Evolutionary conservation across 1,140 invertebrate species (phyloP).

Genomic region (Pantala flavescens): DNA sequence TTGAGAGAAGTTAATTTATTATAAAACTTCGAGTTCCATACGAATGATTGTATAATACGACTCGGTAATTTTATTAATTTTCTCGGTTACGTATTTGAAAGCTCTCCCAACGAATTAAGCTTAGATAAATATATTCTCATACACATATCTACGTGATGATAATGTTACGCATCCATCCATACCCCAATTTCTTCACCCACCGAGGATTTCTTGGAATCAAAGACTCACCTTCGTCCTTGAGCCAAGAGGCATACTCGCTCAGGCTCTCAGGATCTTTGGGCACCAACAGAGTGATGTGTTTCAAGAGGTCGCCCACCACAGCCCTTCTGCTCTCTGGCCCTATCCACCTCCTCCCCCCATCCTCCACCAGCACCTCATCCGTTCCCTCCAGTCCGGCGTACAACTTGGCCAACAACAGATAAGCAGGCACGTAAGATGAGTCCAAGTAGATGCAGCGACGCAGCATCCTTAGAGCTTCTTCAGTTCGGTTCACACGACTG

Average conservation of each 20-base stretch:
- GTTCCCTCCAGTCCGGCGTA: conserved; percentile 14
- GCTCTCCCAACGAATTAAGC: no score
- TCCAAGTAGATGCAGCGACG: conserved; percentile 53
- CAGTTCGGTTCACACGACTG: conserved; percentile 53
- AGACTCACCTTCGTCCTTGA: conserved; percentile 46
- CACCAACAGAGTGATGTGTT: conserved; percentile 47
- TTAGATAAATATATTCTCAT: no score
- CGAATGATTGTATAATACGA: no score
- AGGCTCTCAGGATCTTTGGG: conserved; percentile 55
- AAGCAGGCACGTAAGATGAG: conserved; percentile 53
- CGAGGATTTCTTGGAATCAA: no score
- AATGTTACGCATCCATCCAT: no score
- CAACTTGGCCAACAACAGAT: conserved; percentile 51
- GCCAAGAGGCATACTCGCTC: conserved; percentile 54
- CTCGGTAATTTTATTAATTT: no score
- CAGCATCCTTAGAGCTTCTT: conserved; percentile 53
- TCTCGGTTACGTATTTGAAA: no score
- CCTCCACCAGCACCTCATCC: background rate
- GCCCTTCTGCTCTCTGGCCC: conserved; percentile 34
- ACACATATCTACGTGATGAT: no score
- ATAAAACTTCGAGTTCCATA: no score
- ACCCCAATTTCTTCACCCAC: no score
- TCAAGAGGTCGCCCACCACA: conserved; percentile 40
- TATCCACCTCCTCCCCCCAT: background rate
- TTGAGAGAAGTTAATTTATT: no score